Evolutionary conservation across 2,888 invertebrate genomes (phyloP), one percentile per base, ranked within the genome.

Genomic region (Sinopyrophorus schimmeli): DNA sequence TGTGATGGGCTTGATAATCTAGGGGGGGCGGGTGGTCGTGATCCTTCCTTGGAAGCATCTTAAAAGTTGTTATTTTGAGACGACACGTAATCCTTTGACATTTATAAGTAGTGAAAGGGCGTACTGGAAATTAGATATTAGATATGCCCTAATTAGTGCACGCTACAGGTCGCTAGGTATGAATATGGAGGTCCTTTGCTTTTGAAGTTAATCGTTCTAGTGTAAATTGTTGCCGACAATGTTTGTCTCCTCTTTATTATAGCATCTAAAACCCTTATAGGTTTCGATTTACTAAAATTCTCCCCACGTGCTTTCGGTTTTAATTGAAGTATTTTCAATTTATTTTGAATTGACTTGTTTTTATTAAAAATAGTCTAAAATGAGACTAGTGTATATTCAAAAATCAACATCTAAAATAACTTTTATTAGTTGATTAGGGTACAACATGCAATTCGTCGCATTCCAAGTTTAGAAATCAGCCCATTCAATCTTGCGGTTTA

Each of bases 131-230:
- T 47, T 51, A 30, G 26, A 42, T 47, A 51, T 51, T 51, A 37
- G 40, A 39, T 47, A 41, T 42, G 51, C 46, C 41, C 51, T 42
- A 51, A 51, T 51, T 51, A 51, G 35, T 51, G 30, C 34, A 41
- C 32, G 39, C 46, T 37, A 47, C 51, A 51, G 51, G 51, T 51
- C 47, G 51, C 17, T 42, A 46, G 46, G 28, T 51, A 41, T 15
- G 35, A 41, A 51, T 51, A 41, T 47, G 16, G 39, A 26, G 31
- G 49, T 39, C 46, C 37, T 20, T 34, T 51, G 51, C 46, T 46
- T 51, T 51, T 51, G 51, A 51, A 37, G 51, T 51, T 51, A 31
- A 42, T 51, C 51, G 23, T 20, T 51, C 30, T 47, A 27, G 37
- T 51, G 51, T 51, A 42, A 51, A 46, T 18, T 38, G 35, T 34